Percentiles rank a stretch among this genome's conserved stretches.
These are phyloP conservation scores for Agrilus mali DNA, from an alignment of 2,888 invertebrate species.

Conservation along the genomic window DNA sequence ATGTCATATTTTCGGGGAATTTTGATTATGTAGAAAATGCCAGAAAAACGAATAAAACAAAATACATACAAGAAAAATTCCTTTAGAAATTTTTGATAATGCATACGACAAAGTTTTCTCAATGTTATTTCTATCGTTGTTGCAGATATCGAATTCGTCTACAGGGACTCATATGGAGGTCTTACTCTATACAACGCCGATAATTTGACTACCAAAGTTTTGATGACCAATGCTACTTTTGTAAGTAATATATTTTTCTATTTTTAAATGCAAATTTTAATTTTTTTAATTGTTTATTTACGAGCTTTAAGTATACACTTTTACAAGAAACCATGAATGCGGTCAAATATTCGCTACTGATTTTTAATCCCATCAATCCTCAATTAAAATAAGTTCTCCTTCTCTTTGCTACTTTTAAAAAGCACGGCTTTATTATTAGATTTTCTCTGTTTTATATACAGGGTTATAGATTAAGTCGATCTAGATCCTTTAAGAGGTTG, in stretches of 20 bases:
- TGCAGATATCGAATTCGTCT: slow-evolving; percentile 67
- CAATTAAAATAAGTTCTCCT: too few species aligned
- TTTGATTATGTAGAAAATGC: slow-evolving; percentile 7
- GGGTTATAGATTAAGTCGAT: too few species aligned
- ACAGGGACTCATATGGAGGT: slow-evolving; percentile 63
- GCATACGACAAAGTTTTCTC: neutral
- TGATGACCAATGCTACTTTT: slow-evolving; percentile 72
- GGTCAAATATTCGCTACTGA: too few species aligned
- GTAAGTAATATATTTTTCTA: slow-evolving; percentile 43
- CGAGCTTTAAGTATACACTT: too few species aligned
- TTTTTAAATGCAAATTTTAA: slow-evolving; percentile 2
- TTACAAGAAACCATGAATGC: too few species aligned
- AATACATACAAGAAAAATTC: neutral
- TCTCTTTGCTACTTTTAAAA: too few species aligned
- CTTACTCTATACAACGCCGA: slow-evolving; percentile 67
- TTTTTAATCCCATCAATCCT: too few species aligned
- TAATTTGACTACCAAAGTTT: slow-evolving; percentile 56
- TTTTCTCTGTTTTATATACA: too few species aligned
- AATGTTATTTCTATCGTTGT: slow-evolving; percentile 19
- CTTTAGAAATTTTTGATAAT: too few species aligned
- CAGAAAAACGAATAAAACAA: neutral
- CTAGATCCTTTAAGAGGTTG: too few species aligned
- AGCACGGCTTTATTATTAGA: too few species aligned
- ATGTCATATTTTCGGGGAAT: too few species aligned
- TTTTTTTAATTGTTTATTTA: neutral